Evolutionary conservation across 2,888 invertebrate genomes (phyloP), one percentile per base, ranked within the genome.

Genomic region (Diaphora mendica): DNA sequence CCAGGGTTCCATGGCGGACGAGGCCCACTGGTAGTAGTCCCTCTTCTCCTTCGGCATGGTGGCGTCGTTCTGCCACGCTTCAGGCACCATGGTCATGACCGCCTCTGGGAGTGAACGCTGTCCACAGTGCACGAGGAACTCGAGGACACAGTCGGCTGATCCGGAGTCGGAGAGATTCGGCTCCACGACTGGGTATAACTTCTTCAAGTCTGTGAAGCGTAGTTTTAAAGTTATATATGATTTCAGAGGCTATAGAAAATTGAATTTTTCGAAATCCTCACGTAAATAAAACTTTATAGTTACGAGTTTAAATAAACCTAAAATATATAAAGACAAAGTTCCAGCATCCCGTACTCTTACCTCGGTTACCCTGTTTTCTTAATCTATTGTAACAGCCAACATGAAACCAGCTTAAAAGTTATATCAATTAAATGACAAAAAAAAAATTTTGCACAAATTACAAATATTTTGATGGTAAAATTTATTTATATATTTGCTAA

Each of bases 1-100:
- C 99, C 99, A 99, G 0, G 99, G 99, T 91, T 99, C 99, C 99
- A 99, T 99, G 30, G 98, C 98, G 89, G 98, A 99, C 0, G 99
- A 98, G 23, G 99, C 98, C 99, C 99, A 99, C 83, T 98, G 98
- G 94, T 99, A 99, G 92, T 99, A 99, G 89, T 99, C 98, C 70
- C 98, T 97, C 93, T 99, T 99, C 89, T 98, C 98, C 79, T 97
- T 96, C 1, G 98, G 96, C 99, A 99, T 99, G 42, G 98, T 98
- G 77, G 97, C 95, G 91, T 99, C 99, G 90, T 99, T 99, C 94
- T 99, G 99, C 99, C 99, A 99, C 0, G 99, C 99, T 93, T 99
- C 99, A 0, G 99, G 99, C 66, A 99, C 99, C 99, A 99, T 99
- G 0, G 99, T 99, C 99, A 99, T 99, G 64, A 99, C 98, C 66